Conservation (phyloP, 2,113 vertebrate species). For the Halcyon senegalensis region DNA sequence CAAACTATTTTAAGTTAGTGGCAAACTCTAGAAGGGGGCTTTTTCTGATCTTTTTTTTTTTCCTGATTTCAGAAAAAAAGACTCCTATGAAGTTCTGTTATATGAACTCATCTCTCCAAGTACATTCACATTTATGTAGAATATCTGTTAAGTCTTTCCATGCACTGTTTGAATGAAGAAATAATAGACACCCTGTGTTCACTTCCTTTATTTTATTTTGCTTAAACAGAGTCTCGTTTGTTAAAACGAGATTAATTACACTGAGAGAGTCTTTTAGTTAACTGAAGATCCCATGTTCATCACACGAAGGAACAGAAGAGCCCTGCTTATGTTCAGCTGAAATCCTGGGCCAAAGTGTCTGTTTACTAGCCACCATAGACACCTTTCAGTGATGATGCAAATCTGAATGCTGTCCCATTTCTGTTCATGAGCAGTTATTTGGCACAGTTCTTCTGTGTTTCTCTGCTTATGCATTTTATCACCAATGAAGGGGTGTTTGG, state of each 20-base stretch:
- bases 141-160: not conserved
- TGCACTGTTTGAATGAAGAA: not conserved
- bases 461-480: not conserved
- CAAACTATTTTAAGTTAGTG: not conserved
- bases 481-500: not conserved
- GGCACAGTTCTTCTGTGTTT: not conserved
- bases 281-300: not conserved
- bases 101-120: not conserved
- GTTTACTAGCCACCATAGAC: not conserved
- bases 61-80: not conserved
- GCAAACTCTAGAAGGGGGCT: not conserved
- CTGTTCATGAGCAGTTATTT: not conserved
- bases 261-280: not conserved
- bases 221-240: not conserved
- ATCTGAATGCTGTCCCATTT: not conserved
- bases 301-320: not conserved
- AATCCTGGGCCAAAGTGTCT: not conserved
- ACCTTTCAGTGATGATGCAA: not conserved
- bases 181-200: not conserved
- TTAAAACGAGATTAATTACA: not conserved
- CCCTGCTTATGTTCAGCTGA: not conserved
- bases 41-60: not conserved
- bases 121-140: not conserved
- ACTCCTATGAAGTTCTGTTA: not conserved
- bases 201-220: slow-evolving; percentile 2